phyloP scores from a whole-genome alignment of 2,888 invertebrate genomes.

The Tineola bisselliella region DNA sequence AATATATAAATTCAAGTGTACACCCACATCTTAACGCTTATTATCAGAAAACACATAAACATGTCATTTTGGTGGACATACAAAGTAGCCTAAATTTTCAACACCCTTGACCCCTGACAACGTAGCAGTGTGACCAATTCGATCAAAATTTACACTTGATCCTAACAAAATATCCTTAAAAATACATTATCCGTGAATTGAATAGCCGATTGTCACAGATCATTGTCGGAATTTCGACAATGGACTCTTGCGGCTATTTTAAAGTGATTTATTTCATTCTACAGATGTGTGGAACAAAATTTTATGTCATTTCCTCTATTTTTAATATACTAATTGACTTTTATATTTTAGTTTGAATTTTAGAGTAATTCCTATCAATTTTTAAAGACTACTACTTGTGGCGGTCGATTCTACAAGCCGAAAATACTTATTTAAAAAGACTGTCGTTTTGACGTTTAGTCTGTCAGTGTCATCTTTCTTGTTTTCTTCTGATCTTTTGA shows the following conservation, averaged over 20 bases:
- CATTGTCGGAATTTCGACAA: slow-evolving; percentile 34
- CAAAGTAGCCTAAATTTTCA: slow-evolving; percentile 35
- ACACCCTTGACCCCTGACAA: slow-evolving; percentile 51
- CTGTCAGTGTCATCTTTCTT: too few species aligned
- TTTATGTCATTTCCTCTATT: background rate
- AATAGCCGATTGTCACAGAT: slow-evolving; percentile 33
- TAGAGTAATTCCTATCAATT: too few species aligned
- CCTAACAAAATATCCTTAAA: slow-evolving; percentile 35
- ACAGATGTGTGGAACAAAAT: slow-evolving; percentile 9
- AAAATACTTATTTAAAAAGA: too few species aligned
- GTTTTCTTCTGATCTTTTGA: too few species aligned
- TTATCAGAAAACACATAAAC: slow-evolving; percentile 42
- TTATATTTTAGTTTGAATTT: too few species aligned
- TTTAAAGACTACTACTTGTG: too few species aligned
- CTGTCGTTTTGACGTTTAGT: too few species aligned
- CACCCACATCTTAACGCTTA: slow-evolving; percentile 36
- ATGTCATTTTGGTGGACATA: slow-evolving; percentile 41
- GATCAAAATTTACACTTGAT: slow-evolving; percentile 53
- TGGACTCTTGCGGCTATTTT: slow-evolving; percentile 48
- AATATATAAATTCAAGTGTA: slow-evolving; percentile 19
- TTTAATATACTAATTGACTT: background rate
- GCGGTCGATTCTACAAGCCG: too few species aligned
- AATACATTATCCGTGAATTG: slow-evolving; percentile 51
- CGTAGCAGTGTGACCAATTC: slow-evolving; percentile 46
- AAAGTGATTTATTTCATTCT: slow-evolving; percentile 17